phyloP scores from a whole-genome alignment of 1,140 invertebrate genomes.

The Ericerus pela region DNA sequence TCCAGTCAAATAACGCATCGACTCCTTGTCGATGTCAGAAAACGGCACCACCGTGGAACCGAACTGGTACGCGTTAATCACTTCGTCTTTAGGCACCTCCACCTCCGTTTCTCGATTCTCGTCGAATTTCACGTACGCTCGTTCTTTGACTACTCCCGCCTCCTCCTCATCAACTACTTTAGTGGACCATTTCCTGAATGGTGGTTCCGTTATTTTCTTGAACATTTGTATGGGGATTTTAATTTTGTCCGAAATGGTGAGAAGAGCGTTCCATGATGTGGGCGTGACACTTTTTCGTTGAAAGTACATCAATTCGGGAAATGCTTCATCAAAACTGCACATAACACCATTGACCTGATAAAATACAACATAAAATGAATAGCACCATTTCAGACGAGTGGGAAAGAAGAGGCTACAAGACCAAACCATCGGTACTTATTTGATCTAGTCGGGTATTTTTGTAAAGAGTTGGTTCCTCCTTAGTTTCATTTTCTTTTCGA shows the following conservation, averaged over 20 bases:
- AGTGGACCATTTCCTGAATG: background rate
- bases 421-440: no score
- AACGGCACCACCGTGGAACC: background rate
- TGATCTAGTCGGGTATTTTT: no score
- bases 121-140: background rate
- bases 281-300: background rate
- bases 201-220: background rate
- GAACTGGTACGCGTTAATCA: background rate
- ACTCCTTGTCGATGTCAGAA: background rate
- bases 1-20: background rate
- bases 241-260: background rate
- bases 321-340: background rate
- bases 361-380: background rate
- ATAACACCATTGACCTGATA: background rate
- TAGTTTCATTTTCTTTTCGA: no score
- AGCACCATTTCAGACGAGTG: no score
- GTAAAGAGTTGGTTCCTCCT: no score
- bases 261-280: background rate
- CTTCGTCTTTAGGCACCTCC: background rate
- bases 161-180: background rate
- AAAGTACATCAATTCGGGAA: background rate
- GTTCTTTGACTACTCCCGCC: background rate
- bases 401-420: no score
- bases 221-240: background rate
- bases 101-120: background rate